A percentile compares a stretch with the other conserved stretches of the same genome.
phyloP scores from a whole-genome alignment of 2,888 invertebrate genomes.

The Trimorus sp. region DNA sequence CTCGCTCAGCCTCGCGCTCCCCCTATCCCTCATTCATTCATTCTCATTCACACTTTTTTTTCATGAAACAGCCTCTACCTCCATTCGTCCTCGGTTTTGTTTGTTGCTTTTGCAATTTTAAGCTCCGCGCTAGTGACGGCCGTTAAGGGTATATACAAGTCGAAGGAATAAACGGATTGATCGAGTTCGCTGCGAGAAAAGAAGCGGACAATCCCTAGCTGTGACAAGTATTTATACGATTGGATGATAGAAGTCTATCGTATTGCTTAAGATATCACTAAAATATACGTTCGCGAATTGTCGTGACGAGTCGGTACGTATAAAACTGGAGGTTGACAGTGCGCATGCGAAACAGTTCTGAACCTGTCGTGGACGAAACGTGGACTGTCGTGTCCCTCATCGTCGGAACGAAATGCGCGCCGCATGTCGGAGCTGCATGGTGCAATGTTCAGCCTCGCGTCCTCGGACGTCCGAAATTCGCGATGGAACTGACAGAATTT shows the following conservation, averaged over 20 bases:
- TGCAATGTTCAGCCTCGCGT: slow-evolving; percentile 23
- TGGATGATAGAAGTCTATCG: slow-evolving; percentile 59
- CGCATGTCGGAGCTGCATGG: too few relatives aligned
- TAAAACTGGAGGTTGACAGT: slow-evolving; percentile 51
- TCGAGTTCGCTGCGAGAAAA: slow-evolving; percentile 36
- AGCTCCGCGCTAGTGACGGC: slow-evolving; percentile 60
- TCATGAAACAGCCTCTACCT: background rate
- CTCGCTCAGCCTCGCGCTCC: slow-evolving; percentile 31
- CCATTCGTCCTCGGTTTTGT: slow-evolving; percentile 5
- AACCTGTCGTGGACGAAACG: too few relatives aligned
- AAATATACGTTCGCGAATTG: slow-evolving; percentile 59
- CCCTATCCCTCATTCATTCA: slow-evolving; percentile 7
- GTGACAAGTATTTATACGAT: slow-evolving; percentile 51
- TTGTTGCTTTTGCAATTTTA: slow-evolving; percentile 19
- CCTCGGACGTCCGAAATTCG: slow-evolving; percentile 44
- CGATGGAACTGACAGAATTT: slow-evolving; percentile 47
- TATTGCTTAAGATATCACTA: slow-evolving; percentile 67
- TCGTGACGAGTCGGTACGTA: slow-evolving; percentile 45
- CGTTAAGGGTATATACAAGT: slow-evolving; percentile 72
- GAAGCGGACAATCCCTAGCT: slow-evolving; percentile 49
- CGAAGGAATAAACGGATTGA: slow-evolving; percentile 55
- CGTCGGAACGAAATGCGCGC: too few relatives aligned
- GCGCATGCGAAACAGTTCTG: slow-evolving; percentile 5
- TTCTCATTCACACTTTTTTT: slow-evolving; percentile 13
- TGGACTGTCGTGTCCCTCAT: too few relatives aligned